Evolutionary conservation across 2,113 vertebrate species (phyloP), one percentile per base, ranked within the genome.

Genomic region (Chloebia gouldiae): DNA sequence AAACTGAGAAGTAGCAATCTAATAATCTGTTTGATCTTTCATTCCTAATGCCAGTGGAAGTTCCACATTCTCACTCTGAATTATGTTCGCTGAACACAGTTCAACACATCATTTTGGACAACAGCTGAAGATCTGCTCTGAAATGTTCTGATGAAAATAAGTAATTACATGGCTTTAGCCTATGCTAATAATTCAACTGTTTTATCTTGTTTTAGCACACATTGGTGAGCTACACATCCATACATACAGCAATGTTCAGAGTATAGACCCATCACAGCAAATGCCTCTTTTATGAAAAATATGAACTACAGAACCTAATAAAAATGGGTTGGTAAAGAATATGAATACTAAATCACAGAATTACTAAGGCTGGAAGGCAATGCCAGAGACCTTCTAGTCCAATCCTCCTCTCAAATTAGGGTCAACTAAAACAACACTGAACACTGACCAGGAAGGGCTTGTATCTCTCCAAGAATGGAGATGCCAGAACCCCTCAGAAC

Each of bases 101-200:
- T 76, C 57, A 54, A 9, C 24, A 37, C 1, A 7, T n/a, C 4
- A 28, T 61, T 23, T 57, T 63, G 45, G 39, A 28, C 16, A 57
- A 22, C 8, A 19, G 7, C 50, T 47, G 33, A 72, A 72, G 40
- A 30, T 20, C 51, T 80, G 18, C 63, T 88, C 80, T 69, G 65
- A 77, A 83, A 44, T 30, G 8, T 53, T 83, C 44, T 60, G 30
- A 21, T 60, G 27, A 59, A 56, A 1, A 60, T 39, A 71, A 35
- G 6, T 30, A 37, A 79, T 56, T 56, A 54, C 1, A 2, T 80
- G 13, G 27, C 13, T n/a, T 37, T 59, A 70, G 50, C 30, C n/a
- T 13, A 3, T 25, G 44, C 7, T 53, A 10, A 25, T 0, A 0
- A 3, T 17, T 15, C 19, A n/a, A 39, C 19, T 85, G 23, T 25